Evolutionary conservation across 1,140 invertebrate genomes (phyloP).

Genomic region (Orchestia grillus): DNA sequence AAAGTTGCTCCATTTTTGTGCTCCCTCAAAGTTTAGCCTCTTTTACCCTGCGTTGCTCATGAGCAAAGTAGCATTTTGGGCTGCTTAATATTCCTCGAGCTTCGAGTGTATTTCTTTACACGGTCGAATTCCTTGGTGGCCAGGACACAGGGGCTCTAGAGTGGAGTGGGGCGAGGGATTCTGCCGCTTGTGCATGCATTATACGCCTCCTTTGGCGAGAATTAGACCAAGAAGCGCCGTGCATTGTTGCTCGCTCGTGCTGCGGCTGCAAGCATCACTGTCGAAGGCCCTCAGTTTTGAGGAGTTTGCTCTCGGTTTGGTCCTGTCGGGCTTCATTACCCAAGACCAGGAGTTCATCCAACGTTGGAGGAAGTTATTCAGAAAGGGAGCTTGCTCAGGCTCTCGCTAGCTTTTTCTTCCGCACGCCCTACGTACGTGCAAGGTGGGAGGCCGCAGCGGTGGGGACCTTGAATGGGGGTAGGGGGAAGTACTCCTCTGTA

Average conservation of each 20-base stretch:
- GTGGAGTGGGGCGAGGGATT: constrained; percentile 13
- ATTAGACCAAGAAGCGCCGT: constrained; percentile 25
- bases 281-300: not conserved
- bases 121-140: constrained; percentile 28
- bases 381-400: not conserved
- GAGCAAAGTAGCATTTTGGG: constrained; percentile 23
- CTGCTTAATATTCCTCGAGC: constrained; percentile 21
- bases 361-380: not conserved
- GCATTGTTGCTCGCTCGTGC: not conserved
- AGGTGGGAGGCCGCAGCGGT: not conserved
- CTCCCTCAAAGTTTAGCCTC: not conserved
- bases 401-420: not conserved
- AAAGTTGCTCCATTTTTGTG: not conserved
- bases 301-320: not conserved
- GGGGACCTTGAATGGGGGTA: not conserved
- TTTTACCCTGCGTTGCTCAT: not conserved
- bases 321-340: not conserved
- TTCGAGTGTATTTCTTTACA: not conserved
- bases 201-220: constrained; percentile 36
- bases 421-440: not conserved
- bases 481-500: not conserved
- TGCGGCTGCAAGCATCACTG: not conserved
- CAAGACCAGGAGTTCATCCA: not conserved
- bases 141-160: not conserved
- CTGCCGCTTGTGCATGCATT: constrained; percentile 32